A percentile compares a stretch with the other conserved stretches of the same genome.
phyloP scores from a whole-genome alignment of 1,140 invertebrate genomes.

The Glomeris maerens region DNA sequence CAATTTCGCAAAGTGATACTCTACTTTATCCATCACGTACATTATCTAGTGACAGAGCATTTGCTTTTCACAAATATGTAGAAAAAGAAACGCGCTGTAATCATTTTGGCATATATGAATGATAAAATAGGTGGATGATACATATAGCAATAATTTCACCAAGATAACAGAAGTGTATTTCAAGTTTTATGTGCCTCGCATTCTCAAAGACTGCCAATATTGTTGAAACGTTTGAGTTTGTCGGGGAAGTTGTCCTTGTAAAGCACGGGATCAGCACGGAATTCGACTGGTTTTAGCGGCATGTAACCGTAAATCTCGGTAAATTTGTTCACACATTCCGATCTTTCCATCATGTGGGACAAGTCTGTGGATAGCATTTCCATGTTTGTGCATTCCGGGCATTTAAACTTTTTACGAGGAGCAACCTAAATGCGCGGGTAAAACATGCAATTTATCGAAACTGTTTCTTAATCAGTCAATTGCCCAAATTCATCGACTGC shows the following conservation, averaged over 20 bases:
- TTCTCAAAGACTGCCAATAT: slow-evolving; percentile 73
- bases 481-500: slow-evolving; percentile 11
- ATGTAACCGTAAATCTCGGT: slow-evolving; percentile 66
- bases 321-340: slow-evolving; percentile 81
- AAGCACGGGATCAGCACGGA: slow-evolving; percentile 83
- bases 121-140: too few relatives aligned
- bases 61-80: too few relatives aligned
- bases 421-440: slow-evolving; percentile 59
- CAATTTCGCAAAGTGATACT: too few relatives aligned
- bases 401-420: slow-evolving; percentile 95
- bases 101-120: too few relatives aligned
- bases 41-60: too few relatives aligned
- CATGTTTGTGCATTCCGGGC: slow-evolving; percentile 82
- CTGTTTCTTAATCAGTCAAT: too few relatives aligned
- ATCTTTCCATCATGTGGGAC: slow-evolving; percentile 77
- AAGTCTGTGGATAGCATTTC: slow-evolving; percentile 88
- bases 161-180: too few relatives aligned
- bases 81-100: too few relatives aligned
- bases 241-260: slow-evolving; percentile 78
- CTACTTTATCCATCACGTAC: too few relatives aligned
- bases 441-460: too few relatives aligned
- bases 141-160: too few relatives aligned
- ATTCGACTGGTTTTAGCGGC: slow-evolving; percentile 79
- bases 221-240: slow-evolving; percentile 74
- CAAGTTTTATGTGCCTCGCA: too few relatives aligned